Percentiles rank a stretch among this genome's conserved stretches.
Evolutionary conservation across 2,888 invertebrate genomes (phyloP).

Genomic region (Melanostoma scalare): DNA sequence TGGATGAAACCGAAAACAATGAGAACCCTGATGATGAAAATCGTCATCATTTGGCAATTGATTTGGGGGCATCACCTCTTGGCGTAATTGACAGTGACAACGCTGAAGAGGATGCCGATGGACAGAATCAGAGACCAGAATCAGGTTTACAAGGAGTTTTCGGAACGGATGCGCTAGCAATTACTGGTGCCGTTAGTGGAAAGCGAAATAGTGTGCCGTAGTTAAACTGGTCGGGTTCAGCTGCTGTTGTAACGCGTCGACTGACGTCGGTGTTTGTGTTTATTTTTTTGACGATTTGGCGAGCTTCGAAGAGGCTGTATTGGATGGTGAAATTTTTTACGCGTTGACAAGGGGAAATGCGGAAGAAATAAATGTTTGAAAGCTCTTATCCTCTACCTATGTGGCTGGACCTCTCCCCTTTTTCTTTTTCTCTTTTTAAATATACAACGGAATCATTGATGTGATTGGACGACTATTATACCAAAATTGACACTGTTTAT

Average conservation of each 20-base stretch:
- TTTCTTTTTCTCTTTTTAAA: conserved; percentile 26
- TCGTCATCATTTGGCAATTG: conserved; percentile 28
- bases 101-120: conserved; percentile 64
- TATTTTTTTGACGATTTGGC: conserved; percentile 58
- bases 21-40: conserved; percentile 79
- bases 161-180: conserved; percentile 59
- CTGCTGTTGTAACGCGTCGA: conserved; percentile 23
- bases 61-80: conserved; percentile 4
- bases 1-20: conserved; percentile 78
- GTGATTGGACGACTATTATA: conserved; percentile 40
- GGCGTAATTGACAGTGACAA: conserved; percentile 59
- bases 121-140: conserved; percentile 59
- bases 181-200: conserved; percentile 24
- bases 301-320: conserved; percentile 48
- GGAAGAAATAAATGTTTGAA: background rate
- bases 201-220: conserved; percentile 68
- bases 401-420: background rate
- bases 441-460: conserved; percentile 34
- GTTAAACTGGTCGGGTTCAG: conserved; percentile 28
- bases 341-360: conserved; percentile 18
- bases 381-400: background rate
- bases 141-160: conserved; percentile 61
- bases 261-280: conserved; percentile 45
- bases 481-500: conserved; percentile 40
- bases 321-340: conserved; percentile 53